A percentile compares a stretch with the other conserved stretches of the same genome.
These are phyloP conservation scores for Clarias laeviceps DNA, from an alignment of 2,797 vertebrate species.

Conservation along the genomic window DNA sequence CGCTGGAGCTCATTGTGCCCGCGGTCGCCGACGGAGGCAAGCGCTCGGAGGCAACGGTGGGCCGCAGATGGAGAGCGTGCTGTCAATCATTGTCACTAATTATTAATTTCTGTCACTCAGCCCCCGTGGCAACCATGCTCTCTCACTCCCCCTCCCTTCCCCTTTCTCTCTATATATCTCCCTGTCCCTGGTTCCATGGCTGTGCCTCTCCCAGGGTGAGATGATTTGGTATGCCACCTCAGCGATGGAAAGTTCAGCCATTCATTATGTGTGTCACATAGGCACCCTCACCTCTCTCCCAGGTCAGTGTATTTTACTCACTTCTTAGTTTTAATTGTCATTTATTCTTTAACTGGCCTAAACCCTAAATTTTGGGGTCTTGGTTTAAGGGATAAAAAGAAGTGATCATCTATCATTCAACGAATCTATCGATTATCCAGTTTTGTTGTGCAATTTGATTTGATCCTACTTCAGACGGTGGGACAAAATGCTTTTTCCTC, in stretches of 20 bases:
- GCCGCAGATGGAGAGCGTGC: conserved; percentile 91
- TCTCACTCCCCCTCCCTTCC: conserved; percentile 62
- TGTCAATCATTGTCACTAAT: conserved; percentile 99
- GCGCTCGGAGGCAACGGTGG: conserved; percentile 88
- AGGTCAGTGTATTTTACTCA: conserved; percentile 83
- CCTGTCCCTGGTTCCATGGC: conserved; percentile 44
- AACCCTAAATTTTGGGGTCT: conserved; percentile 44
- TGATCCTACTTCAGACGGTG: background rate
- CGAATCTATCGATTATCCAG: background rate
- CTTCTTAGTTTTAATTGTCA: conserved; percentile 73
- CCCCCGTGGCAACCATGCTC: conserved; percentile 86
- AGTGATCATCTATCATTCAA: background rate
- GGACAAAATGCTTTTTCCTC: conserved; percentile 49
- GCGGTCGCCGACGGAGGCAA: conserved; percentile 89
- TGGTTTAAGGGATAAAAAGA: background rate
- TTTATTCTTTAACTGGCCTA: conserved; percentile 68
- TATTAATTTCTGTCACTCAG: conserved; percentile 99
- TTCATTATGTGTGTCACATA: conserved; percentile 77
- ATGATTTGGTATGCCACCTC: conserved; percentile 87
- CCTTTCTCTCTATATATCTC: conserved; percentile 47
- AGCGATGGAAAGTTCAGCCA: conserved; percentile 82
- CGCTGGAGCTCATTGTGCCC: conserved; percentile 94
- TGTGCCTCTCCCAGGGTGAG: conserved; percentile 79
- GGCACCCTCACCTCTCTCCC: conserved; percentile 72
- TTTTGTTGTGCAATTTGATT: conserved; percentile 7